phyloP scores from a whole-genome alignment of 2,888 invertebrate species.

The Balanococcus diminutus region DNA sequence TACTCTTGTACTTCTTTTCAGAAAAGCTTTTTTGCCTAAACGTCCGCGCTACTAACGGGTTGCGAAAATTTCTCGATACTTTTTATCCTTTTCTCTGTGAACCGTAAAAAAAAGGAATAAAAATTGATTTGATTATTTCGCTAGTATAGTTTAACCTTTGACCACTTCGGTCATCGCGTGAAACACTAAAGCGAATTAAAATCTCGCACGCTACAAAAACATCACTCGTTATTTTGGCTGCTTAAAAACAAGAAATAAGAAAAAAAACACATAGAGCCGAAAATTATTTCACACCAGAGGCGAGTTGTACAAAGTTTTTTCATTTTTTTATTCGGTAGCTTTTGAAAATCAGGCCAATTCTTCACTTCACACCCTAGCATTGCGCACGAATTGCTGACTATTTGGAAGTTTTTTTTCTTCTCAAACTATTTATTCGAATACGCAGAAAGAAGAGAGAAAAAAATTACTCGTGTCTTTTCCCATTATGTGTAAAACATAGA shows the following conservation, averaged over 20 bases:
- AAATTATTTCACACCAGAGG: constrained; percentile 17
- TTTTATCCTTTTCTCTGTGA: not conserved
- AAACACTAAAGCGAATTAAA: constrained; percentile 14
- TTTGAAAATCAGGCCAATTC: constrained; percentile 22
- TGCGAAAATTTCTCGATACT: not conserved
- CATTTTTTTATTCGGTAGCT: not conserved
- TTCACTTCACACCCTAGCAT: not conserved
- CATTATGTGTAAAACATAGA: constrained; percentile 22
- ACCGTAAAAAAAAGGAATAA: not conserved
- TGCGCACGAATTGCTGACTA: constrained; percentile 7
- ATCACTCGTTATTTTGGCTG: not conserved
- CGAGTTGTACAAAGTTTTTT: not conserved
- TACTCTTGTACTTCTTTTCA: not conserved
- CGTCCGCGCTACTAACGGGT: not conserved
- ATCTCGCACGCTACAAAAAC: not conserved
- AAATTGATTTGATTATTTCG: not conserved
- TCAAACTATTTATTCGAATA: not conserved
- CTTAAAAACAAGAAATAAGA: not conserved
- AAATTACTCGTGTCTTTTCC: constrained; percentile 12
- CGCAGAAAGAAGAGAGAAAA: not conserved
- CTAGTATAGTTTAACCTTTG: not conserved
- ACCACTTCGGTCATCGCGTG: constrained; percentile 6
- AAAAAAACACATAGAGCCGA: not conserved
- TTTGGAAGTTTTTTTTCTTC: not conserved
- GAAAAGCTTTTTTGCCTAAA: not conserved